Conservation (phyloP, 2,113 vertebrate genomes). For the Trochalopteron elliotii region DNA sequence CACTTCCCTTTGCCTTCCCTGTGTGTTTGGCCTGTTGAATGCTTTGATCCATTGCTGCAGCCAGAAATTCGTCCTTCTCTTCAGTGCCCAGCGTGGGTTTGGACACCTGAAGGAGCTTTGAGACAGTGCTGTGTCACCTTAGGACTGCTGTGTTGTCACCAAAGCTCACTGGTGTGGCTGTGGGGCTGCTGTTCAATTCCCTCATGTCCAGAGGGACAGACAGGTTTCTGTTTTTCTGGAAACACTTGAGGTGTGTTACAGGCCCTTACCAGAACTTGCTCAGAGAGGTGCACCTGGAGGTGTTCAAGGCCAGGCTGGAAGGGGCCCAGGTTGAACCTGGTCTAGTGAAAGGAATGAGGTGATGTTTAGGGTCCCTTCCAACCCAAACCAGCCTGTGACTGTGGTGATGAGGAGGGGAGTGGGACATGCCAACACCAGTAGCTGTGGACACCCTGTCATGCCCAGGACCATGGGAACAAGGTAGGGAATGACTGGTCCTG, state of each 20-base stretch:
- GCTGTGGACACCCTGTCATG: background rate
- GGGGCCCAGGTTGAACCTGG: background rate
- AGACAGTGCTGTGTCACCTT: background rate
- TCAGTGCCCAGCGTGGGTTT: rapidly evolving
- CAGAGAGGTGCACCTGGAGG: background rate
- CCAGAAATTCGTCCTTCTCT: background rate
- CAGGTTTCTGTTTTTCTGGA: background rate
- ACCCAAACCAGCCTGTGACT: background rate
- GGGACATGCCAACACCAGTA: background rate
- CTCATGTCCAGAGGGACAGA: background rate
- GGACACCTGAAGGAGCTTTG: background rate
- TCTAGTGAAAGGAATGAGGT: background rate
- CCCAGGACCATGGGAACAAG: rapidly evolving
- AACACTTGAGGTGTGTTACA: background rate
- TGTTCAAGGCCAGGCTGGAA: background rate
- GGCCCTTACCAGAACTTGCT: background rate
- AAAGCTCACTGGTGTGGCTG: rapidly evolving
- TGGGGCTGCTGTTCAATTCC: background rate
- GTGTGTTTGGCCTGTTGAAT: background rate
- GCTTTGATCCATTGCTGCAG: background rate
- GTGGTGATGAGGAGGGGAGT: background rate
- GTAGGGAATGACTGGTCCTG: background rate
- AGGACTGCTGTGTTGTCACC: background rate
- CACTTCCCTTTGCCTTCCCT: background rate
- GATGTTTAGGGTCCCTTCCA: background rate